Conservation (phyloP, 2,797 vertebrate species). For the Tiaroga cobitis region DNA sequence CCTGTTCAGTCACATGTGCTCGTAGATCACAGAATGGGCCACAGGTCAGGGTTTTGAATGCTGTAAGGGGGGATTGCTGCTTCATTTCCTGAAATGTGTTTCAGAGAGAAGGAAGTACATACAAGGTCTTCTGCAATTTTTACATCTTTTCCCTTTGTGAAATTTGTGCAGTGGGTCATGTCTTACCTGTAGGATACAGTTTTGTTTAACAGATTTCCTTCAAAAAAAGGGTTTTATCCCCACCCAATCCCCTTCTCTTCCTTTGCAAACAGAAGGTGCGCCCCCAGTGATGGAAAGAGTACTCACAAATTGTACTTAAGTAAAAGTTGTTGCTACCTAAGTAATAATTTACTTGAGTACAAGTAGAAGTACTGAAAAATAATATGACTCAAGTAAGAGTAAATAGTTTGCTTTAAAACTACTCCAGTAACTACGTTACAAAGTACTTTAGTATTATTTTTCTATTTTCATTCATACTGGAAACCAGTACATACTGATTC, state of each 20-base stretch:
- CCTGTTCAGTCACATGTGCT: background rate
- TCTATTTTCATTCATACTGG: no score
- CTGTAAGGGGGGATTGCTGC: background rate
- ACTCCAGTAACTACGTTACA: no score
- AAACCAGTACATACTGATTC: no score
- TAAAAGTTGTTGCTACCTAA: no score
- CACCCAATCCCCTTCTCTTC: background rate
- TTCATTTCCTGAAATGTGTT: background rate
- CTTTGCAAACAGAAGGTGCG: constrained; percentile 33
- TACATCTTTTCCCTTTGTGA: background rate
- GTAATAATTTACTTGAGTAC: no score
- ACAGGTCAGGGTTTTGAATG: no score
- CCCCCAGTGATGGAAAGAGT: background rate
- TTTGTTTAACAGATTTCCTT: background rate
- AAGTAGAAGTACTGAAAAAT: no score
- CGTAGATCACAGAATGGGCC: no score
- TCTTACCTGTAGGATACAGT: background rate
- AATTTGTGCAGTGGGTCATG: background rate
- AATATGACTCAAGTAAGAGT: no score
- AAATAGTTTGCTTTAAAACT: no score
- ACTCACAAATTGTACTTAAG: no score
- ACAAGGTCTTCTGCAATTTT: background rate
- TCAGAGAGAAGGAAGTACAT: background rate
- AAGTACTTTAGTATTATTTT: no score
- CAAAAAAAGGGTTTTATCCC: background rate